Percentiles rank a stretch among this genome's conserved stretches.
Conservation (phyloP, 2,113 vertebrate genomes). For the Pitta sordida region DNA sequence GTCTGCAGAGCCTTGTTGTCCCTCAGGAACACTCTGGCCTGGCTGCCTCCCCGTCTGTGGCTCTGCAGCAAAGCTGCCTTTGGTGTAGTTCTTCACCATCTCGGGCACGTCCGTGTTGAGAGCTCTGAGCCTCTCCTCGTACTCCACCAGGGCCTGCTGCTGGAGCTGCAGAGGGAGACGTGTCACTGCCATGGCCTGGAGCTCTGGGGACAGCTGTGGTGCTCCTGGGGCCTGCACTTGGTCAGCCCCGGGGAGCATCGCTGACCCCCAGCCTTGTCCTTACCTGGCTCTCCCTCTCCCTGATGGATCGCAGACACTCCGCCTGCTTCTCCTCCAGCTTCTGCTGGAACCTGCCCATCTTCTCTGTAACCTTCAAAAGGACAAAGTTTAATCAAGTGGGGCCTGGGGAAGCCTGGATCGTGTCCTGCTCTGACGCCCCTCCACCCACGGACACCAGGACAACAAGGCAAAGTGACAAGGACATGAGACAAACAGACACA, state of each 20-base stretch:
- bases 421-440: too few relatives aligned
- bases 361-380: conserved; percentile 75
- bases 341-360: conserved; percentile 72
- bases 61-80: conserved; percentile 68
- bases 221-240: too few relatives aligned
- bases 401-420: not conserved
- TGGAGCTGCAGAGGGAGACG: conserved; percentile 76
- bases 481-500: too few relatives aligned
- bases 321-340: conserved; percentile 86
- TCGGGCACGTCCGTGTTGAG: conserved; percentile 77
- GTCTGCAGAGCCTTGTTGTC: not conserved
- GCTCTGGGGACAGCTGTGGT: not conserved
- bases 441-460: too few relatives aligned
- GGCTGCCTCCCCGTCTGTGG: conserved; percentile 34
- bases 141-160: conserved; percentile 76
- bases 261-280: not conserved
- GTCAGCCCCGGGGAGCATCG: too few relatives aligned
- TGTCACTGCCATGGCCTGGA: not conserved
- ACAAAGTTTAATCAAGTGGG: not conserved
- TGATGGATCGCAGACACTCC: conserved; percentile 82
- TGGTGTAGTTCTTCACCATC: conserved; percentile 72
- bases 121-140: conserved; percentile 73
- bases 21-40: not conserved
- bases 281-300: conserved; percentile 84
- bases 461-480: too few relatives aligned